A percentile compares a stretch with the other conserved stretches of the same genome.
Evolutionary conservation across 2,113 vertebrate species (phyloP).

Genomic region (Chamaetylas fuelleborni): DNA sequence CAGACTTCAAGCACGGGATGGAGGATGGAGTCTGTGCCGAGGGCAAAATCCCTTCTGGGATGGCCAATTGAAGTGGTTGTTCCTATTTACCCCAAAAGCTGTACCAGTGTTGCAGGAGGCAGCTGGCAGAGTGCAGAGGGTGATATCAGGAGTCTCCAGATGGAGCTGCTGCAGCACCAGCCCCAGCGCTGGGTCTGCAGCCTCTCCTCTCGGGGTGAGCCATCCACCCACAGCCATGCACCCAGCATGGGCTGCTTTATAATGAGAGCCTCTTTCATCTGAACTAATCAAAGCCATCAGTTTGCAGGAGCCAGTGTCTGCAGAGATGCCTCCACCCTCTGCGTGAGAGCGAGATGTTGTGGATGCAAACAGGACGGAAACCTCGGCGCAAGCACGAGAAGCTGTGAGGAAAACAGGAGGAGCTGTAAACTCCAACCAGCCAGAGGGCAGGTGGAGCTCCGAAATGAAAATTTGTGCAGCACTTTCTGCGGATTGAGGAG

Average conservation of each 20-base stretch:
- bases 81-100: neutral
- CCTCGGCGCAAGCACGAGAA: neutral
- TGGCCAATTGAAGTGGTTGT: neutral
- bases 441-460: constrained; percentile 34
- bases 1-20: neutral
- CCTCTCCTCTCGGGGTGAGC: neutral
- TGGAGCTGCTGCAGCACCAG: constrained; percentile 21
- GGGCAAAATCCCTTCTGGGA: neutral
- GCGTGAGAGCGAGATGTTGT: neutral
- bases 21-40: neutral
- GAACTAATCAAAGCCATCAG: constrained; percentile 56
- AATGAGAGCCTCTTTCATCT: constrained; percentile 46
- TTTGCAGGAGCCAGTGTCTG: constrained; percentile 1
- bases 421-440: constrained; percentile 32
- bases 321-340: neutral
- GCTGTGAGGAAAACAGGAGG: constrained; percentile 39
- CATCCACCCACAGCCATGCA: constrained; percentile 31
- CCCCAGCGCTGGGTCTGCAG: neutral
- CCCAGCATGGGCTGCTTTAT: constrained; percentile 22
- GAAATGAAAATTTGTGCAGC: neutral
- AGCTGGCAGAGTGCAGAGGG: neutral
- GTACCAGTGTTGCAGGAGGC: neutral
- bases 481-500: neutral
- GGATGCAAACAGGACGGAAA: neutral
- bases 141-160: neutral